phyloP scores from a whole-genome alignment of 2,797 vertebrate species.

The Amazonetta brasiliensis region DNA sequence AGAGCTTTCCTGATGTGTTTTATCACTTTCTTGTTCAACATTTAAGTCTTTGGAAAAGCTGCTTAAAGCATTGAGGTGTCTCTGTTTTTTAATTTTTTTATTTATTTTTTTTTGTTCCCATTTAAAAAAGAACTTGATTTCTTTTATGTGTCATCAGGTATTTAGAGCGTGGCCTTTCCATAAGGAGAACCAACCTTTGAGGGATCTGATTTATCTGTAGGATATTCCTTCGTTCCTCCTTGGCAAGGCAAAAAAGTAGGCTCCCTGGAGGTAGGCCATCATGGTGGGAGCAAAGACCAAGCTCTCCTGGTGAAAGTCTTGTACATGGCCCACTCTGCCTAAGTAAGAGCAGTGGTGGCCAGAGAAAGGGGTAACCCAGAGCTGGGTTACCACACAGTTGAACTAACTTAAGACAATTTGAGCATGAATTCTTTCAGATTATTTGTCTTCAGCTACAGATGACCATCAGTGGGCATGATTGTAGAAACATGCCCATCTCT shows the following conservation, averaged over 20 bases:
- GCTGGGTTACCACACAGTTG: background rate
- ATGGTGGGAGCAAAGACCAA: background rate
- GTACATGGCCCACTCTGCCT: background rate
- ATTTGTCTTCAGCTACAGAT: background rate
- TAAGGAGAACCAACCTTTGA: background rate
- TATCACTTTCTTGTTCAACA: conserved; percentile 37
- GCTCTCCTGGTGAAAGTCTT: background rate
- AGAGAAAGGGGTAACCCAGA: background rate
- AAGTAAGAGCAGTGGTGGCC: background rate
- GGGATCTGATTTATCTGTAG: conserved; percentile 28
- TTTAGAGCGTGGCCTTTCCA: background rate
- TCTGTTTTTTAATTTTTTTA: background rate
- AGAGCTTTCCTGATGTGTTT: conserved; percentile 15
- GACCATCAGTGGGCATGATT: accelerated
- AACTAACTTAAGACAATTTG: background rate
- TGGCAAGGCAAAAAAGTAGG: background rate
- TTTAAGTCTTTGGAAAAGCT: conserved; percentile 30
- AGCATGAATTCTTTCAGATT: background rate
- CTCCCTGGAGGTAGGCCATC: background rate
- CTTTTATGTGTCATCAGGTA: conserved; percentile 23
- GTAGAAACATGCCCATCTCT: background rate
- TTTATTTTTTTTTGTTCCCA: background rate
- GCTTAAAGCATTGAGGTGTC: background rate
- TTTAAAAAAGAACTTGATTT: conserved; percentile 24
- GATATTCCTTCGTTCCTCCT: conserved; percentile 18